Evolutionary conservation across 1,140 invertebrate genomes (phyloP).

Genomic region (Chironomus striatipennis): DNA sequence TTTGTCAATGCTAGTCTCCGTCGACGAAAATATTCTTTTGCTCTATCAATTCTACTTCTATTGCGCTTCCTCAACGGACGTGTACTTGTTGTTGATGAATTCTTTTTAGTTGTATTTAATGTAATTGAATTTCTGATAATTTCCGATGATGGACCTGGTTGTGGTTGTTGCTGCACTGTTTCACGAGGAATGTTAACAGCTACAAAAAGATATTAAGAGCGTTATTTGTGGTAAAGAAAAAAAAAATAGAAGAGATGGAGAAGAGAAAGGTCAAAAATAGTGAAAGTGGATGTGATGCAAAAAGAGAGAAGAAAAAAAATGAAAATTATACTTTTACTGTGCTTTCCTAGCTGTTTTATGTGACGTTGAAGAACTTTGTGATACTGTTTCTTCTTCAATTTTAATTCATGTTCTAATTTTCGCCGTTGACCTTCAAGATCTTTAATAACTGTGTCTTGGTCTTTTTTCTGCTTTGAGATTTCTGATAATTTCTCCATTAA

Average conservation of each 20-base stretch:
- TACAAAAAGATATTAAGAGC: background rate
- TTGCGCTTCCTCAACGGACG: background rate
- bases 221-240: too few species aligned
- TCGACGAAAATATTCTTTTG: background rate
- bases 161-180: background rate
- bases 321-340: background rate
- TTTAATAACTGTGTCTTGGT: background rate
- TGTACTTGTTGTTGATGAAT: background rate
- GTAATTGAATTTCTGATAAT: background rate
- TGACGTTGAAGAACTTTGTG: background rate
- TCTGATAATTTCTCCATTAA: background rate
- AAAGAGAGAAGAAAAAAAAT: background rate
- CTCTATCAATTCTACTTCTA: background rate
- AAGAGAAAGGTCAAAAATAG: too few species aligned
- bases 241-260: too few species aligned
- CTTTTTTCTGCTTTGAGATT: slow-evolving; percentile 13
- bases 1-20: background rate
- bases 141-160: background rate
- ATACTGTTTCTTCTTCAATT: background rate
- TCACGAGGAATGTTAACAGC: background rate
- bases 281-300: background rate
- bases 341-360: background rate
- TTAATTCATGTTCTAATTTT: slow-evolving; percentile 14
- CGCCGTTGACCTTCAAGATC: background rate
- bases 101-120: background rate